phyloP scores from a whole-genome alignment of 2,888 invertebrate genomes.

The Ariolimax columbianus region DNA sequence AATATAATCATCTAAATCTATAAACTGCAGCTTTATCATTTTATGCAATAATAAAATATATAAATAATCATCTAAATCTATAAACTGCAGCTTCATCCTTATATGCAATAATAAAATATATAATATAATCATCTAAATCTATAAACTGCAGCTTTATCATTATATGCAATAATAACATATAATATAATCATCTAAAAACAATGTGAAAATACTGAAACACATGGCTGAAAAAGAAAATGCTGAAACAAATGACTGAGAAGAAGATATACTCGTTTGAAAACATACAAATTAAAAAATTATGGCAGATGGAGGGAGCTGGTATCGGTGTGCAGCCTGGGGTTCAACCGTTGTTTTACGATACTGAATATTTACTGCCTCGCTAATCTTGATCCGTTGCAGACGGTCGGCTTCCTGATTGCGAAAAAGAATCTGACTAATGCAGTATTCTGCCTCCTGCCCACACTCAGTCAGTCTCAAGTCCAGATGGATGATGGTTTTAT shows the following conservation, averaged over 20 bases:
- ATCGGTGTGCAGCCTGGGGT: slow-evolving; percentile 71
- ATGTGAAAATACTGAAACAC: too few relatives aligned
- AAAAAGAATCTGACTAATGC: slow-evolving; percentile 77
- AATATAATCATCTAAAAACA: neutral
- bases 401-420: slow-evolving; percentile 76
- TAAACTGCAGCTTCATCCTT: too few relatives aligned
- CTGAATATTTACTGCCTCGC: slow-evolving; percentile 50
- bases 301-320: slow-evolving; percentile 53
- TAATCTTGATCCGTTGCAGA: slow-evolving; percentile 63
- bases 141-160: too few relatives aligned
- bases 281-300: slow-evolving; percentile 25
- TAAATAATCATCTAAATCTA: too few relatives aligned
- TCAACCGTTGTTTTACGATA: slow-evolving; percentile 62
- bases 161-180: neutral
- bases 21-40: too few relatives aligned
- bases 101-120: neutral
- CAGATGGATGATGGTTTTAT: slow-evolving; percentile 75
- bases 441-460: slow-evolving; percentile 78
- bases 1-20: too few relatives aligned
- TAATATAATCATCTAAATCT: neutral
- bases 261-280: neutral
- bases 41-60: too few relatives aligned
- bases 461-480: slow-evolving; percentile 78
- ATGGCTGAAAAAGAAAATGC: too few relatives aligned
- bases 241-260: neutral